Percentiles rank a stretch among this genome's conserved stretches.
These are phyloP conservation scores for Pseudocheirus occidentalis DNA, from an alignment of 2,797 vertebrate genomes.

Conservation along the genomic window DNA sequence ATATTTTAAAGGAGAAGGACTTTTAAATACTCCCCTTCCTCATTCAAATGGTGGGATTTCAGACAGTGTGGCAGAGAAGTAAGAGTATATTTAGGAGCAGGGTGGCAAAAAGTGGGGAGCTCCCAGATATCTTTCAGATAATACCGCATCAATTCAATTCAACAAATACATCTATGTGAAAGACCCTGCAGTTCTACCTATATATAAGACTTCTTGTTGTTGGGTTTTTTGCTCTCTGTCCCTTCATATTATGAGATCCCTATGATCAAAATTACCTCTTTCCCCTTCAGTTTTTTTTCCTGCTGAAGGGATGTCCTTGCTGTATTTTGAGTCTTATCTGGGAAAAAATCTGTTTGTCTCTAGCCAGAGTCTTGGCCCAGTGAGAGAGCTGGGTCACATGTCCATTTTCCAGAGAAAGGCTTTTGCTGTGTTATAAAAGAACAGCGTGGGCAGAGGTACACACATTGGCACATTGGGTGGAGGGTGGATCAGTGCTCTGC, in stretches of 20 bases:
- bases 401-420: not conserved
- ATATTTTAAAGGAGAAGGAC: not conserved
- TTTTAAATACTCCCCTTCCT: not conserved
- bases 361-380: not conserved
- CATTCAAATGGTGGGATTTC: not conserved
- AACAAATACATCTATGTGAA: not conserved
- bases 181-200: not conserved
- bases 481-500: not conserved
- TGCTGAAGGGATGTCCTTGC: not conserved
- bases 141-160: not conserved
- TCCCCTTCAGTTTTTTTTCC: not conserved
- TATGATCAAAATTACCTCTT: not conserved
- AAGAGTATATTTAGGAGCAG: not conserved
- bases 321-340: not conserved
- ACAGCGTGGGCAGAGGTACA: not conserved
- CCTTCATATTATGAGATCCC: not conserved
- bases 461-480: not conserved
- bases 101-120: not conserved
- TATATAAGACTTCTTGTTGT: not conserved
- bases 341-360: not conserved
- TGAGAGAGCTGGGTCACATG: not conserved
- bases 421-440: not conserved
- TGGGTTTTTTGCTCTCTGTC: not conserved
- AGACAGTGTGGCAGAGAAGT: not conserved
- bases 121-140: not conserved